Conservation (phyloP, 2,888 invertebrate genomes). For the Lacanobia wlatinum region DNA sequence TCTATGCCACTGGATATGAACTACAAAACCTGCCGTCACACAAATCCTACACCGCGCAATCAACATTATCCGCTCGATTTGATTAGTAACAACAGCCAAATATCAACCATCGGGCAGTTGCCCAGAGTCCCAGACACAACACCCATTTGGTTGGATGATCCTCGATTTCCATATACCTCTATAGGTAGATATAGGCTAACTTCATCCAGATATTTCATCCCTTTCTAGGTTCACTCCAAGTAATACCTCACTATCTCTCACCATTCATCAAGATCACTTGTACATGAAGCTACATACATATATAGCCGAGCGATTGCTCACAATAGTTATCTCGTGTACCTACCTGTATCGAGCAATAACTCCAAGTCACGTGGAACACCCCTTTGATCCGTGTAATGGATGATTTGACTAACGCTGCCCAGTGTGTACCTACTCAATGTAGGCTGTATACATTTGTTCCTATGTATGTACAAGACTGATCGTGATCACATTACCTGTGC, state of each 20-base stretch:
- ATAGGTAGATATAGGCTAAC: not conserved
- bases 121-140: too few relatives aligned
- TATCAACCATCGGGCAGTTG: too few relatives aligned
- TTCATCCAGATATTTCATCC: not conserved
- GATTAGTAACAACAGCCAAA: too few relatives aligned
- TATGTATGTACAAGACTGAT: slow-evolving; percentile 3
- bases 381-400: slow-evolving; percentile 74
- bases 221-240: not conserved
- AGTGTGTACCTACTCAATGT: slow-evolving; percentile 28
- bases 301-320: slow-evolving; percentile 10
- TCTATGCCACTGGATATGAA: not conserved
- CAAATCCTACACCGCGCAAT: too few relatives aligned
- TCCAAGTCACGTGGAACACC: slow-evolving; percentile 73
- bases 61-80: too few relatives aligned
- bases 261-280: slow-evolving; percentile 6
- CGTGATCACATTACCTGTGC: slow-evolving; percentile 12
- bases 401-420: slow-evolving; percentile 67
- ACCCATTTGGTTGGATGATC: not conserved
- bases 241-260: not conserved
- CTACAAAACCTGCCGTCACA: too few relatives aligned
- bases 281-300: not conserved
- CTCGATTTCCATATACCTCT: not conserved
- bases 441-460: not conserved
- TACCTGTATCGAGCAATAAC: slow-evolving; percentile 58
- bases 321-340: slow-evolving; percentile 20